A percentile compares a stretch with the other conserved stretches of the same genome.
phyloP scores from a whole-genome alignment of 2,113 vertebrate genomes.

The Halichoerus grypus region DNA sequence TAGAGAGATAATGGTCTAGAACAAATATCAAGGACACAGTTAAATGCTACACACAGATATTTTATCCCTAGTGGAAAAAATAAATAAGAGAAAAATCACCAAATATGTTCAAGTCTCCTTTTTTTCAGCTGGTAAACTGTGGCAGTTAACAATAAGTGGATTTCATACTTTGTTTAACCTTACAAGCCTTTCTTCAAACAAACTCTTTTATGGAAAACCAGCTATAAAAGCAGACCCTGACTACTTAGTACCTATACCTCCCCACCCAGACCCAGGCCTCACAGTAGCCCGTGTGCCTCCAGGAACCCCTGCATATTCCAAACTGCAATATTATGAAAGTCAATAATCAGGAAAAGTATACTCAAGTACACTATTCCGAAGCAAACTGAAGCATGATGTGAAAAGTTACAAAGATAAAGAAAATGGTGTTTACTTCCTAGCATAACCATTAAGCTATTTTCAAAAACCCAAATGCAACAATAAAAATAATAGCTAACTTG shows the following conservation, averaged over 20 bases:
- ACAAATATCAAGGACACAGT: neutral
- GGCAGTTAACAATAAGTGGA: neutral
- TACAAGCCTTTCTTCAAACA: neutral
- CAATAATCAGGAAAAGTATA: neutral
- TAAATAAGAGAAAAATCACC: constrained; percentile 24
- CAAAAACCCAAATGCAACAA: neutral
- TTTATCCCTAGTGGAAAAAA: neutral
- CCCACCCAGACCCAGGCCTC: no score
- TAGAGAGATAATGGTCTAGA: constrained; percentile 33
- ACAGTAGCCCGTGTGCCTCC: rapidly evolving
- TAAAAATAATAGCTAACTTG: neutral
- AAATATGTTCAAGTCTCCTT: neutral
- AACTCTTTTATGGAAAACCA: neutral
- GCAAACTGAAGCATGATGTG: neutral
- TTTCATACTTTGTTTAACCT: neutral
- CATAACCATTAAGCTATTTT: neutral
- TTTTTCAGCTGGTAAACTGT: constrained; percentile 33
- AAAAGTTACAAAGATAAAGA: neutral
- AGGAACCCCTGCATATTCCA: neutral
- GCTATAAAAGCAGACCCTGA: neutral
- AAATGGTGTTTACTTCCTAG: neutral
- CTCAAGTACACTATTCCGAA: neutral
- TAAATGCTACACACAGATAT: constrained; percentile 5
- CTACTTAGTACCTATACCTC: neutral
- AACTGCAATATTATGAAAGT: neutral